Conservation (phyloP, 2,888 invertebrate genomes). For the Tribolium freemani region DNA sequence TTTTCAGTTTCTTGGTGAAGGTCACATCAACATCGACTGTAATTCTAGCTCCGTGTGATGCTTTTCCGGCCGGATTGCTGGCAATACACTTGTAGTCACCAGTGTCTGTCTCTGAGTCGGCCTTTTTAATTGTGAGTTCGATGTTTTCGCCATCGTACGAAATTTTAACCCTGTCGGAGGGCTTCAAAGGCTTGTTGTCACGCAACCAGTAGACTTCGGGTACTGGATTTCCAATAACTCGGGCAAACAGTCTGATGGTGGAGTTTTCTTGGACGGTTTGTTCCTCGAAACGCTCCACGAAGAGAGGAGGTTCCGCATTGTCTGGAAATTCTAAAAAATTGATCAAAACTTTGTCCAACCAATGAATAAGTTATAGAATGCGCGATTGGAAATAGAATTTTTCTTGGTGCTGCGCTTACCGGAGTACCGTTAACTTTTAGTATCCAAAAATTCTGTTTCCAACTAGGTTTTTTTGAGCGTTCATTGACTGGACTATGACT, state of each 20-base stretch:
- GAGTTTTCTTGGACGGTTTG: constrained; percentile 85
- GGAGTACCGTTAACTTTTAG: no score
- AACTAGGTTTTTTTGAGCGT: no score
- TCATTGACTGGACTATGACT: background rate
- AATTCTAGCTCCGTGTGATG: constrained; percentile 88
- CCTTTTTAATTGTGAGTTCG: constrained; percentile 82
- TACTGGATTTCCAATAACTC: constrained; percentile 90
- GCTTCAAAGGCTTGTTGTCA: constrained; percentile 85
- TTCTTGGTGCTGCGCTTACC: no score
- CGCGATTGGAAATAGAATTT: no score
- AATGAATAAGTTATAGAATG: no score
- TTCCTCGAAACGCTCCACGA: constrained; percentile 90
- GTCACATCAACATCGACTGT: constrained; percentile 85
- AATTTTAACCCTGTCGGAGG: constrained; percentile 82
- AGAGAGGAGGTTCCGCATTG: constrained; percentile 84
- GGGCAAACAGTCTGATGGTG: constrained; percentile 82
- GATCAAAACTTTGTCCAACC: constrained; percentile 7
- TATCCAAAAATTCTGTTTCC: no score
- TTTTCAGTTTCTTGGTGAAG: constrained; percentile 82
- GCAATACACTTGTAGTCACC: constrained; percentile 95
- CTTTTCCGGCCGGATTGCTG: constrained; percentile 88
- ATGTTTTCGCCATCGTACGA: constrained; percentile 89
- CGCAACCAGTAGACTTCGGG: constrained; percentile 93
- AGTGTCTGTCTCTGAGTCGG: constrained; percentile 88
- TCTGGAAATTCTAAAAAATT: constrained; percentile 75